phyloP scores from a whole-genome alignment of 2,888 invertebrate species.

The Oscheius onirici region DNA sequence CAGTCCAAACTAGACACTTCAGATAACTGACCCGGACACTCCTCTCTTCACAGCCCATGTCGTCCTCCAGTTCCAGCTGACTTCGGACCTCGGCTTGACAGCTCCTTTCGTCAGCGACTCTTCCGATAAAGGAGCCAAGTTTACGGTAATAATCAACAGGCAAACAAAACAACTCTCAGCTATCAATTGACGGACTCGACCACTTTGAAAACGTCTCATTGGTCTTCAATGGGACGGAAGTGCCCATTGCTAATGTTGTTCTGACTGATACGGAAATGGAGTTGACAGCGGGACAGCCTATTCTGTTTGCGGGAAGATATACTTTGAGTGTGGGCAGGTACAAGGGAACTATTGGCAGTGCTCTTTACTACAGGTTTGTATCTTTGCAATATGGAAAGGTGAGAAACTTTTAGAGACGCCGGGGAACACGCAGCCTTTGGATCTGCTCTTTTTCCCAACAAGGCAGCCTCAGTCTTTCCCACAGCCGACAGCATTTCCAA shows the following conservation, averaged over 20 bases:
- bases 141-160: constrained; percentile 33
- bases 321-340: constrained; percentile 50
- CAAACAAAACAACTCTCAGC: constrained; percentile 30
- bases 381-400: background rate
- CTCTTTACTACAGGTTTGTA: constrained; percentile 50
- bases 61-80: constrained; percentile 50
- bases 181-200: constrained; percentile 48
- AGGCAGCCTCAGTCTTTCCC: constrained; percentile 49
- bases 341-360: constrained; percentile 51
- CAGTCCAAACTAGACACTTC: too few relatives aligned
- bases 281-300: constrained; percentile 46
- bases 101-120: constrained; percentile 47
- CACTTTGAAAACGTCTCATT: constrained; percentile 54
- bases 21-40: constrained; percentile 48
- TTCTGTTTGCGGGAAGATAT: constrained; percentile 50
- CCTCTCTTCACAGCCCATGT: constrained; percentile 53
- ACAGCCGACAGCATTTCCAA: constrained; percentile 33
- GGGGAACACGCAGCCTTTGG: constrained; percentile 55
- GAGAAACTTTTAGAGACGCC: constrained; percentile 42
- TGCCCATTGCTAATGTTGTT: constrained; percentile 49
- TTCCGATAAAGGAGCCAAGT: constrained; percentile 41
- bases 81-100: constrained; percentile 43
- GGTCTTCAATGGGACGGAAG: constrained; percentile 48
- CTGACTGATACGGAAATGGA: constrained; percentile 52
- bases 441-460: constrained; percentile 43